Conservation (phyloP, 2,797 vertebrate species). For the Crypturellus tataupa region DNA sequence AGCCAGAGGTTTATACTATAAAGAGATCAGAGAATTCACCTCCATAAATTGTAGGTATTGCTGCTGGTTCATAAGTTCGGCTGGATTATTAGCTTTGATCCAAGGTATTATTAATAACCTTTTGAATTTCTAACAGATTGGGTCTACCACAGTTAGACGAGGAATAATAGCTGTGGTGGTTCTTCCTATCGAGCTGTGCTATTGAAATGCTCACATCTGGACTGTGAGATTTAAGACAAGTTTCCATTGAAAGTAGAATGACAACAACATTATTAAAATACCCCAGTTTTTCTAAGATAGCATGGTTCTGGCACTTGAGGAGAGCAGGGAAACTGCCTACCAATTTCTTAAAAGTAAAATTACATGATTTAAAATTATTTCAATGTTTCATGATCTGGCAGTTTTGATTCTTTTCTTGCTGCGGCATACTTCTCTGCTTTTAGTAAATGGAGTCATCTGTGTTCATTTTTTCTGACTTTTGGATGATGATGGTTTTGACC, state of each 20-base stretch:
- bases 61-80: background rate
- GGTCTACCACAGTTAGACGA: background rate
- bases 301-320: background rate
- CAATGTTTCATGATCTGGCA: background rate
- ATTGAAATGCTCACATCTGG: background rate
- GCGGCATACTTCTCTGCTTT: background rate
- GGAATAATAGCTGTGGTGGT: background rate
- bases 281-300: background rate
- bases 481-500: background rate
- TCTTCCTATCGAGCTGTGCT: background rate
- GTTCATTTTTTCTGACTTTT: background rate
- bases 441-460: background rate
- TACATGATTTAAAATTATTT: background rate
- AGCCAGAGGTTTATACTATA: background rate
- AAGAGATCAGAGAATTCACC: background rate
- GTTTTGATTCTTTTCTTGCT: background rate
- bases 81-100: background rate
- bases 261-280: background rate
- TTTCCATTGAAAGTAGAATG: background rate
- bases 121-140: background rate
- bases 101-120: background rate
- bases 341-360: background rate
- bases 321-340: background rate
- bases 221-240: background rate
- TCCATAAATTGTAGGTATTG: background rate